Evolutionary conservation across 2,797 vertebrate species (phyloP).

Genomic region (Lepilemur septentrionalis): DNA sequence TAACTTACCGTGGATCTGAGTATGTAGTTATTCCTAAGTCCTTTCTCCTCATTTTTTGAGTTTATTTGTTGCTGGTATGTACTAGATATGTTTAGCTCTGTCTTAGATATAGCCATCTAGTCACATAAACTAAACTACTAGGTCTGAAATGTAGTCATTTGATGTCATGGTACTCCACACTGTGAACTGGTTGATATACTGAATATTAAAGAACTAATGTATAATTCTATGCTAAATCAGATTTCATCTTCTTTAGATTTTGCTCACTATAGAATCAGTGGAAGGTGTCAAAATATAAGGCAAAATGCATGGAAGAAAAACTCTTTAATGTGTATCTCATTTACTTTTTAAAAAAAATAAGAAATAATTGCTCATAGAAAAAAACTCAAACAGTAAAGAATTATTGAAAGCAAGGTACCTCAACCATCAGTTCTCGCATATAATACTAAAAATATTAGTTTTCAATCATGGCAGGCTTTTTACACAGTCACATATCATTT

Average conservation of each 20-base stretch:
- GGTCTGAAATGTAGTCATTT: not conserved
- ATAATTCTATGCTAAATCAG: not conserved
- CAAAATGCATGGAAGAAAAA: not conserved
- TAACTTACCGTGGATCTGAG: constrained; percentile 16
- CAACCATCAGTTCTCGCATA: not conserved
- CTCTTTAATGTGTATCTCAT: not conserved
- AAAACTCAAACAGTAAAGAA: constrained; percentile 2
- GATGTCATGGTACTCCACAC: not conserved
- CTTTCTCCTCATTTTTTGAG: not conserved
- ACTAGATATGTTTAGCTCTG: not conserved
- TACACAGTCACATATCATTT: not conserved
- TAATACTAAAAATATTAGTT: not conserved
- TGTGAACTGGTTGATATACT: not conserved
- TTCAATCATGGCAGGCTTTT: not conserved
- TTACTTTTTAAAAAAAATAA: constrained; percentile 28
- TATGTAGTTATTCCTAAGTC: not conserved
- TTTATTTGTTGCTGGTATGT: not conserved
- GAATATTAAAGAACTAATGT: not conserved
- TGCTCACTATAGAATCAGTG: not conserved
- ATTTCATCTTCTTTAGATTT: constrained; percentile 20
- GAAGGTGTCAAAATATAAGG: not conserved
- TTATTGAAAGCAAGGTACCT: not conserved
- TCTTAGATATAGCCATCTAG: not conserved
- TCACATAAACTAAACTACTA: not conserved
- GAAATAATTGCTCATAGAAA: not conserved